Percentiles rank a stretch among this genome's conserved stretches.
phyloP scores from a whole-genome alignment of 2,113 vertebrate genomes.

The Brachionichthys hirsutus region DNA sequence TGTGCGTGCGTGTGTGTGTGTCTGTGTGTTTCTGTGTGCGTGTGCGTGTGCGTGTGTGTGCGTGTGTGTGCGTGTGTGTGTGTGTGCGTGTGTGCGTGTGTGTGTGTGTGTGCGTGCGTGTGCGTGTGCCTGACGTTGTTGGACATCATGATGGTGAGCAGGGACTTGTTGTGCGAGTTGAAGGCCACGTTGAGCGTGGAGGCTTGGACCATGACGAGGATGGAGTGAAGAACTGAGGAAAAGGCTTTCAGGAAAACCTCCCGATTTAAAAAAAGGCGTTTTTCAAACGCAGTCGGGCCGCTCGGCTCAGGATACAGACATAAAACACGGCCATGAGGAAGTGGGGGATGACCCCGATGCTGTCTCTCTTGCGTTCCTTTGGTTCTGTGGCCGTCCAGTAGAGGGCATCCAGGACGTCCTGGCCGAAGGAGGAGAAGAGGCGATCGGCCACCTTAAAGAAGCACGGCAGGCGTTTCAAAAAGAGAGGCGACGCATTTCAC shows the following conservation, averaged over 20 bases:
- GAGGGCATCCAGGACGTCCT: constrained; percentile 96
- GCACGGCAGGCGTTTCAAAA: background rate
- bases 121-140: constrained; percentile 89
- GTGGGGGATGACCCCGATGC: constrained; percentile 94
- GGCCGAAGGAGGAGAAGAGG: constrained; percentile 96
- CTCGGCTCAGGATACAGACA: constrained; percentile 90
- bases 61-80: constrained; percentile 24
- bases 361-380: constrained; percentile 92
- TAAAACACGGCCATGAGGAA: constrained; percentile 97
- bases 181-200: constrained; percentile 98
- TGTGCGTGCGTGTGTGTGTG: constrained; percentile 28
- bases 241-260: constrained; percentile 30
- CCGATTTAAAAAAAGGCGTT: too few relatives aligned
- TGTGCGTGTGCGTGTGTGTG: background rate
- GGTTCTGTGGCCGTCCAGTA: constrained; percentile 99
- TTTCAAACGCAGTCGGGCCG: too few relatives aligned
- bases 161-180: constrained; percentile 98
- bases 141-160: constrained; percentile 99
- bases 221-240: constrained; percentile 93
- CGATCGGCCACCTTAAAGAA: constrained; percentile 90
- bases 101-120: background rate
- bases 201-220: constrained; percentile 98
- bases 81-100: too few relatives aligned
- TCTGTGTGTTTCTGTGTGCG: constrained; percentile 57
- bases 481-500: too few relatives aligned